These are phyloP conservation scores for Dermatemys mawii DNA, from an alignment of 2,113 vertebrate species.

Conservation along the genomic window DNA sequence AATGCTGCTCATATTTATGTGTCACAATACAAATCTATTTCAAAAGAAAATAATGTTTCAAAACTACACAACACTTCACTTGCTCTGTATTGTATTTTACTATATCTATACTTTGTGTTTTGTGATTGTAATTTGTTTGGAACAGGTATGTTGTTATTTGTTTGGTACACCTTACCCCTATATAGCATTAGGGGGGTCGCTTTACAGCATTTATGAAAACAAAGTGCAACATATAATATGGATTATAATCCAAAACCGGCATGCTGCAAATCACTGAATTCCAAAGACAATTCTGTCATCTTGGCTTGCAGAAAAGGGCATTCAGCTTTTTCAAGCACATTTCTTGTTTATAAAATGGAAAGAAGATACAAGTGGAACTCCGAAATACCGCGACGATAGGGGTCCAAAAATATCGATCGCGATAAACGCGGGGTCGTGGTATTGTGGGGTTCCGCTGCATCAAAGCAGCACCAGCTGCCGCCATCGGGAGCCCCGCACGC, in stretches of 20 bases:
- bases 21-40: neutral
- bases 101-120: slow-evolving; percentile 6
- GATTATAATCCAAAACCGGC: neutral
- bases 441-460: too few species aligned
- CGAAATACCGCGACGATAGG: too few species aligned
- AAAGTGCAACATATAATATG: neutral
- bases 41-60: too few species aligned
- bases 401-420: too few species aligned
- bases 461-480: too few species aligned
- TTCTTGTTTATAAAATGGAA: neutral
- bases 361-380: too few species aligned
- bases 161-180: neutral
- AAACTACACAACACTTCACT: too few species aligned
- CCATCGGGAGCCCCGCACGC: too few species aligned
- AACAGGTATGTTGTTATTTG: neutral
- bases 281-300: neutral
- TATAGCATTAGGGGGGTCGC: neutral
- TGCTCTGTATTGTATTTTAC: neutral
- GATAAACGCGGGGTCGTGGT: too few species aligned
- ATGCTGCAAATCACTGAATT: neutral
- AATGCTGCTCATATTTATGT: neutral
- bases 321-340: neutral
- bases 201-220: neutral
- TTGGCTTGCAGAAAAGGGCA: neutral
- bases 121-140: neutral